These are phyloP conservation scores for Esperia sulphurella DNA, from an alignment of 2,888 invertebrate species.

Conservation along the genomic window DNA sequence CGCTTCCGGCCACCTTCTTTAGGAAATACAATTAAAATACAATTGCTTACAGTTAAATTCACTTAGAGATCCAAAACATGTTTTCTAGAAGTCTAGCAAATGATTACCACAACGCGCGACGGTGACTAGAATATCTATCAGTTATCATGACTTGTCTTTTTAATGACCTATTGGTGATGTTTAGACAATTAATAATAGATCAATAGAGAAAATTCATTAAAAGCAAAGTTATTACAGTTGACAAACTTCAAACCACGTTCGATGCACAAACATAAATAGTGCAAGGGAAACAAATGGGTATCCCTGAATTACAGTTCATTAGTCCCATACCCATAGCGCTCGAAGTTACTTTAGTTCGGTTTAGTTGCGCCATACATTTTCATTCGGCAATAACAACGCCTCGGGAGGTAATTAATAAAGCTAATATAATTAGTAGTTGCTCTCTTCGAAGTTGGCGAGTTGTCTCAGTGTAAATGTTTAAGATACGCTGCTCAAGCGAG, in stretches of 20 bases:
- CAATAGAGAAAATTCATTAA: not conserved
- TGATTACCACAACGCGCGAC: too few relatives aligned
- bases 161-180: too few relatives aligned
- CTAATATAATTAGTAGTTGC: slow-evolving; percentile 75
- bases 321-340: slow-evolving; percentile 23
- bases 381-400: slow-evolving; percentile 64
- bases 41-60: too few relatives aligned
- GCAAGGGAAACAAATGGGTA: slow-evolving; percentile 11
- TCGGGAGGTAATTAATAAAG: slow-evolving; percentile 66
- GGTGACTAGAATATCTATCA: too few relatives aligned
- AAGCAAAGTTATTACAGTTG: not conserved
- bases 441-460: slow-evolving; percentile 34
- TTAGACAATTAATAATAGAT: too few relatives aligned
- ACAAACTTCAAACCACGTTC: slow-evolving; percentile 6
- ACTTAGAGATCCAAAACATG: too few relatives aligned
- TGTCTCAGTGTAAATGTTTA: slow-evolving; percentile 12
- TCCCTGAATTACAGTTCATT: slow-evolving; percentile 29
- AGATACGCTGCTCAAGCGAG: slow-evolving; percentile 1
- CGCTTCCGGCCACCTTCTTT: too few relatives aligned
- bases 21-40: too few relatives aligned
- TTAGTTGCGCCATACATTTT: slow-evolving; percentile 60
- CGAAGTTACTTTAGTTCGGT: slow-evolving; percentile 22
- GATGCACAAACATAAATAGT: slow-evolving; percentile 9
- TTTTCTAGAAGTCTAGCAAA: too few relatives aligned
- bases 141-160: too few relatives aligned